Base-by-base conservation (phyloP, 2,113 vertebrate species). In the Electrona antarctica region DNA sequence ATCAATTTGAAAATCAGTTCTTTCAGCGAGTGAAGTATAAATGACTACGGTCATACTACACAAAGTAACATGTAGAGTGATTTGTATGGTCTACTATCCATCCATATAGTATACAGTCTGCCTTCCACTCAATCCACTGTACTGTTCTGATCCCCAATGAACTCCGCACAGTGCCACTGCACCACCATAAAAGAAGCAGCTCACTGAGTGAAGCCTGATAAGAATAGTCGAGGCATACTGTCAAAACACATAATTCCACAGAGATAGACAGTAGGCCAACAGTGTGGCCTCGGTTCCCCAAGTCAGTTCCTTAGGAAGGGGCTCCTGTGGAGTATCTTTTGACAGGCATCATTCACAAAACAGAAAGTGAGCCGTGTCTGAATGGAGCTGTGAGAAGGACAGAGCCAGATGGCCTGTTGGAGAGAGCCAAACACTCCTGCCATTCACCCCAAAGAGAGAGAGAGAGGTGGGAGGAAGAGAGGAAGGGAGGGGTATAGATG, bases 391-490 rank as follows among this genome's bases (percentile, higher is more conserved):
- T 15, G 59, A 73, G 74, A 51, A 76, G 64, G 55, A 60, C 55
- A 46, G 84, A 76, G 67, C 83, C 82, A 84, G 87, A 78, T 86
- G 83, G 79, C 65, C 61, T 71, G 72, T 67, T 71, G 84, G 76
- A 83, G 60, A 83, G 60, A 85, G 73, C 67, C 77, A 76, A 50
- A 62, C 63, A 77, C 65, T 73, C 28, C 83, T 79, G 81, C 77
- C 86, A 87, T 79, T 84, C 73, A 56, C 73, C 79, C 58, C 69
- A 51, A 66, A 66, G 69, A 77, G 71, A 69, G 29, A 8, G 57
- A 21, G 47, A 29, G 45, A 11, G 67, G 57, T 14, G 47, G 15
- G 28, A 11, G 67, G 14, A 21, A 9, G 56, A 14, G 60, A 48
- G 71, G 12, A 9, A 9, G 59, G 29, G 66, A 33, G 63, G 7